Evolutionary conservation across 2,113 vertebrate genomes (phyloP).

Genomic region (Coreoperca whiteheadi): DNA sequence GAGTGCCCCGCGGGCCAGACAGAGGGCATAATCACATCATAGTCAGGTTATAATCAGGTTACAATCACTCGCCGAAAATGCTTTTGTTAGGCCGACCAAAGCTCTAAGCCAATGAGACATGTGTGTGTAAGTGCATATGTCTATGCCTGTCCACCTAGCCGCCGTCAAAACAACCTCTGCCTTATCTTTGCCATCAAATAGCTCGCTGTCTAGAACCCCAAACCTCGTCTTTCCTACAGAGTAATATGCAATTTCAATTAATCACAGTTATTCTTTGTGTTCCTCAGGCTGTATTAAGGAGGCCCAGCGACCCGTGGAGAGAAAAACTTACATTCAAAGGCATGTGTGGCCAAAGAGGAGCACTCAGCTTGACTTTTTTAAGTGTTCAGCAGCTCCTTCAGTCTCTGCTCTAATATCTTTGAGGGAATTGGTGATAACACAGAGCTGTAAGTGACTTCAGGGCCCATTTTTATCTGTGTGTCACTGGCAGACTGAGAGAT

Average conservation of each 20-base stretch:
- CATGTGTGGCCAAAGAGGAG: constrained; percentile 4
- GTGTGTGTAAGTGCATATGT: constrained; percentile 30
- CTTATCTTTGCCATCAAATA: background rate
- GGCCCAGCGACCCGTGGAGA: background rate
- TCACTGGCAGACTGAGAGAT: constrained; percentile 22
- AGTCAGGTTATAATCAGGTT: constrained; percentile 76
- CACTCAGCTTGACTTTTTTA: background rate
- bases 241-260: background rate
- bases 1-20: constrained; percentile 64
- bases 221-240: background rate
- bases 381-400: constrained; percentile 3
- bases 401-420: background rate
- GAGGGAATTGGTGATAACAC: constrained; percentile 15
- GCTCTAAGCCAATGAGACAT: constrained; percentile 55
- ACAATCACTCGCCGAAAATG: constrained; percentile 73
- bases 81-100: constrained; percentile 67
- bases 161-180: constrained; percentile 63
- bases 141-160: constrained; percentile 9
- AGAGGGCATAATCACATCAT: constrained; percentile 74
- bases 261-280: background rate
- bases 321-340: background rate
- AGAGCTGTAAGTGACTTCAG: constrained; percentile 16
- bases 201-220: background rate
- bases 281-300: background rate
- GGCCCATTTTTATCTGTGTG: constrained; percentile 27